Base-by-base conservation (phyloP, 2,797 vertebrate genomes). In the Muraenolepis orangiensis region DNA sequence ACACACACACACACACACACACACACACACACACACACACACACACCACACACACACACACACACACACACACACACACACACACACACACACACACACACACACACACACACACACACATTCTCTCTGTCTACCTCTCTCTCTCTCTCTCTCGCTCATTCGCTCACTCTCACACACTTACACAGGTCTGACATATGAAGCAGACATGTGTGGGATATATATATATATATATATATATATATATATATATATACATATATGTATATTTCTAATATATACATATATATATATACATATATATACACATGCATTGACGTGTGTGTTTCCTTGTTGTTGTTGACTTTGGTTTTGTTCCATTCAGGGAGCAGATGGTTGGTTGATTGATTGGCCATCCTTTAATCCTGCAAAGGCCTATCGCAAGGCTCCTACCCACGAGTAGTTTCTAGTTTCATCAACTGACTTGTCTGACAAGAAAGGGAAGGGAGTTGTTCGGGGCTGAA, bases 311-410 rank as follows among this genome's bases (percentile, higher is more conserved):
- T n/a, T 7, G 6, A 51, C 20, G 20, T 51, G 46, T 51, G 46
- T 2, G n/a, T 26, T 26, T 64, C 57, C 57, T 26, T 36, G 32
- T 32, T n/a, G 34, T 67, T 16, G 30, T 28, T 38, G 46, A 30
- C 66, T 67, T 28, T 67, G 70, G 34, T 57, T 76, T 71, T 74
- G 29, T 46, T 79, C 38, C 64, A 67, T 74, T 75, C 71, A 70
- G 0, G 7, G 46, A 2, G n/a, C n/a, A n/a, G 32, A 16, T n/a
- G 69, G 70, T 3, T 29, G 74, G 72, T 74, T 40, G 69, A 84
- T 84, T 68, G 68, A 80, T 85, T 82, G 7, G 36, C 76, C 75
- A 73, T 73, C 79, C 78, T 68, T 76, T 78, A 75, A 80, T 85
- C 79, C 79, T 42, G 74, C 51, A 57, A 23, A 8, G 51, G 51